Base-by-base conservation (phyloP, 2,113 vertebrate genomes). In the Anthoscopus minutus region DNA sequence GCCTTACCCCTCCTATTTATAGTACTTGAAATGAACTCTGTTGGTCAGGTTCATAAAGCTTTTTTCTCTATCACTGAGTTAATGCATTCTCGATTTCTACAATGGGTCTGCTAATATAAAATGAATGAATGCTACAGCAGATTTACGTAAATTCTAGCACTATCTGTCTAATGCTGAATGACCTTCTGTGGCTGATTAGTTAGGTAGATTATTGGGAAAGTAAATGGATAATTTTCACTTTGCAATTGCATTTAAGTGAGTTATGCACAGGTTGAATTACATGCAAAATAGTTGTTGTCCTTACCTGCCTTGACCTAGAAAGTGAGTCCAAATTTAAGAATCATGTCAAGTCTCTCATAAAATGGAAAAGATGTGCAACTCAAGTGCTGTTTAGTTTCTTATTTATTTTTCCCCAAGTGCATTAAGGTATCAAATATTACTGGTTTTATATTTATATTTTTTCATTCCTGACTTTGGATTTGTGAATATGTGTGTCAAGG, bases 341-440 rank as follows among this genome's bases (percentile, higher is more conserved):
- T 67, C 19, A 4, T 53, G 62, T 25, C 6, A 74, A 54, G 9
- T 57, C 20, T 67, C 15, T 53, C 25, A 37, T 84, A 12, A 89
- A 74, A 57, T 20, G 4, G 25, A 72, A 85, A 67, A 79, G 21
- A 8, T 51, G 7, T 67, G 13, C 19, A 79, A 31, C 3, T 4
- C 7, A 66, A 74, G 17, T 66, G 25, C 48, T 67, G 6, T n/a
- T 20, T 51, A 60, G 3, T 50, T 70, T 48, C 2, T 54, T 25
- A 22, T 20, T 15, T 30, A 1, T 25, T n/a, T 42, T 56, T 27
- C 5, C 0, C 5, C 0, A 37, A 24, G 15, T 88, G 5, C 22
- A 27, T 45, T 60, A 47, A 12, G 3, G 0, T 57, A 33, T 79
- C 45, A 88, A 76, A 13, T 73, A 18, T 71, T 78, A 40, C 10